phyloP scores from a whole-genome alignment of 2,888 invertebrate genomes.

The Pantelozetes paolii region DNA sequence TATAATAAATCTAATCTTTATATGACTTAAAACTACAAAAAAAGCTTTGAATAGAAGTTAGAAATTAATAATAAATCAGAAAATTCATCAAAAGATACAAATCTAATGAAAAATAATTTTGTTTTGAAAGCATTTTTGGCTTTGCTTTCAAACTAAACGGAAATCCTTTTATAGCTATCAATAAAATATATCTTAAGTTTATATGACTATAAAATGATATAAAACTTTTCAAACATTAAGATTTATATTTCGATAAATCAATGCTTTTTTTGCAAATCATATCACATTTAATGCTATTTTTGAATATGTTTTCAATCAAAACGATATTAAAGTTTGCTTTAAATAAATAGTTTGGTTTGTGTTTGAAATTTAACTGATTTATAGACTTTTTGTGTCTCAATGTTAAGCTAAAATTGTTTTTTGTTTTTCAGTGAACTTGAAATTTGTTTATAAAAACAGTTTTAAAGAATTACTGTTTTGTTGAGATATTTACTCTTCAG shows the following conservation, averaged over 20 bases:
- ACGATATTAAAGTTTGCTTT: too few relatives aligned
- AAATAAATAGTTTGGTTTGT: background rate
- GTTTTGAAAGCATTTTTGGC: background rate
- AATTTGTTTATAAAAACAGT: slow-evolving; percentile 26
- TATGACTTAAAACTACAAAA: background rate
- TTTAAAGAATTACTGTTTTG: slow-evolving; percentile 22
- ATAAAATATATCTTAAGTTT: background rate
- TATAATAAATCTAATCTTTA: too few relatives aligned
- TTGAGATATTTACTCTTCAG: background rate
- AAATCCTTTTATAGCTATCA: background rate
- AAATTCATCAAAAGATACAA: too few relatives aligned
- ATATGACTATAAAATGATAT: background rate
- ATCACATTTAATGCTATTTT: background rate
- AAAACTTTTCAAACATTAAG: background rate
- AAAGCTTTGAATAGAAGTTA: background rate
- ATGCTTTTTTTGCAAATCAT: background rate
- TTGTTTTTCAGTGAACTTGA: slow-evolving; percentile 1
- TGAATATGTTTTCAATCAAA: background rate
- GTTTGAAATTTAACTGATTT: background rate
- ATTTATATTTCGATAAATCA: background rate
- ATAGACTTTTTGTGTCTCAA: background rate
- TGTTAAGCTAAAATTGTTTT: background rate
- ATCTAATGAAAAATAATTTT: too few relatives aligned
- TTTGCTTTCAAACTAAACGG: background rate
- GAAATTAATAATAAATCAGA: too few relatives aligned